phyloP scores from a whole-genome alignment of 1,140 invertebrate genomes.

The Leptinotarsa texana region DNA sequence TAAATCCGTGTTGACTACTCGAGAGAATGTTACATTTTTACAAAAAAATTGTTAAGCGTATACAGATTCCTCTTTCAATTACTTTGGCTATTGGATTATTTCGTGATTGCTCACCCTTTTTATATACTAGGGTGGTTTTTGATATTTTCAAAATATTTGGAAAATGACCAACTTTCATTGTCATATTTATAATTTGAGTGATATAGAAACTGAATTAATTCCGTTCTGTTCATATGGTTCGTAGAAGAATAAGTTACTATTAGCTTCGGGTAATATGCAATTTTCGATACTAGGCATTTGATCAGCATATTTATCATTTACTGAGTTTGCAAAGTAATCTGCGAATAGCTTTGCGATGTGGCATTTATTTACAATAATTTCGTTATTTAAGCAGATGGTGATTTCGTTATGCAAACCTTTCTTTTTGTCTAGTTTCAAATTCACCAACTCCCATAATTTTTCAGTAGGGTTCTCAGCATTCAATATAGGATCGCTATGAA shows the following conservation, averaged over 20 bases:
- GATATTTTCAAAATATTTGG: too few relatives aligned
- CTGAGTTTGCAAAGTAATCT: too few relatives aligned
- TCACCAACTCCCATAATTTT: conserved; percentile 9
- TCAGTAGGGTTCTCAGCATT: background rate
- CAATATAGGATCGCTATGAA: conserved; percentile 2
- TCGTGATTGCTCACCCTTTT: too few relatives aligned
- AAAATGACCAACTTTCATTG: conserved; percentile 11
- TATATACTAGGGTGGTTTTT: too few relatives aligned
- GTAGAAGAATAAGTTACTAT: too few relatives aligned
- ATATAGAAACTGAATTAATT: conserved; percentile 13
- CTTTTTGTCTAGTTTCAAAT: background rate
- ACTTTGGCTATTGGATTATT: background rate
- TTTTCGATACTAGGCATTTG: too few relatives aligned
- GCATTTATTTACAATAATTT: conserved; percentile 15
- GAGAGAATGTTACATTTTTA: background rate
- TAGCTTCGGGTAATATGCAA: too few relatives aligned
- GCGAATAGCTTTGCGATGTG: too few relatives aligned
- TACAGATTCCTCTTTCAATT: conserved; percentile 6
- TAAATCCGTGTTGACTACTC: too few relatives aligned
- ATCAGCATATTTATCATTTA: too few relatives aligned
- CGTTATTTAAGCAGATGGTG: conserved; percentile 12
- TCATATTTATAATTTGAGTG: conserved; percentile 11
- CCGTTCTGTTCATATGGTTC: too few relatives aligned
- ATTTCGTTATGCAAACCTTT: background rate
- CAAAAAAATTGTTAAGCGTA: background rate